These are phyloP conservation scores for human DNA, from an alignment of 2,113 vertebrate genomes.

Conservation along the genomic window GRCh38 chr6:4335001-4335500, in stretches of 20 bases:
- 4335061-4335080: background rate
- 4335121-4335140: background rate
- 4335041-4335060: slow-evolving; percentile 5
- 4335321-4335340: background rate
- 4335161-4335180: background rate
- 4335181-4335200: background rate
- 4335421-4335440: background rate
- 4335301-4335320: background rate
- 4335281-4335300: background rate
- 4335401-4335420: background rate
- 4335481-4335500: background rate
- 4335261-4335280: background rate
- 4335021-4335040: background rate
- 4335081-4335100: background rate
- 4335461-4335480: background rate
- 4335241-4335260: background rate
- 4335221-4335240: background rate
- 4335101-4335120: background rate
- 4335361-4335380: background rate
- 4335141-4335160: background rate
- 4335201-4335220: background rate
- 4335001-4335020: background rate
- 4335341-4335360: background rate
- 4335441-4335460: background rate
- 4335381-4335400: background rate